phyloP scores from a whole-genome alignment of 2,113 vertebrate genomes.

The Alexandromys fortis region DNA sequence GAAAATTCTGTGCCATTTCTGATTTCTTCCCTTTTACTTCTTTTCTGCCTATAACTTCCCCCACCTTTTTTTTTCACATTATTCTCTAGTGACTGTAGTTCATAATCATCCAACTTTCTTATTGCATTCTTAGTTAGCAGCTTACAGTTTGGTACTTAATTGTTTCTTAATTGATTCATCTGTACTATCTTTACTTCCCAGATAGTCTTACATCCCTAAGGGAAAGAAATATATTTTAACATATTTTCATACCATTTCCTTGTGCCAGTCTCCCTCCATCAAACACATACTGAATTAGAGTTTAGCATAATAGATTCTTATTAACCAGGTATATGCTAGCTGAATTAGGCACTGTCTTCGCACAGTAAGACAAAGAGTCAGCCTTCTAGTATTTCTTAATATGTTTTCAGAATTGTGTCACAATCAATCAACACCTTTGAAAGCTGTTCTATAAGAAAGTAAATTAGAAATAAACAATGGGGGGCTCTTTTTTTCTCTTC shows the following conservation, averaged over 20 bases:
- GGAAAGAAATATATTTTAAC: slow-evolving; percentile 61
- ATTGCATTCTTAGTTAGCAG: slow-evolving; percentile 63
- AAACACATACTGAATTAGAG: slow-evolving; percentile 5
- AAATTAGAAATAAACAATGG: slow-evolving; percentile 32
- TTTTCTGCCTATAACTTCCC: not conserved
- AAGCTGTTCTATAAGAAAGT: slow-evolving; percentile 39
- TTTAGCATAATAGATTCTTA: slow-evolving; percentile 28
- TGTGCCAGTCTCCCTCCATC: not conserved
- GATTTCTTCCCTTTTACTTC: not conserved
- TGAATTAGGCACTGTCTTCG: slow-evolving; percentile 21
- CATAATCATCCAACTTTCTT: slow-evolving; percentile 65
- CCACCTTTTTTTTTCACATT: not conserved
- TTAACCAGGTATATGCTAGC: slow-evolving; percentile 28
- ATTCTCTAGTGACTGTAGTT: slow-evolving; percentile 47
- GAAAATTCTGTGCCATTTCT: slow-evolving; percentile 14
- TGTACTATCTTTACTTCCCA: slow-evolving; percentile 69
- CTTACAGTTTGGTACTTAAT: slow-evolving; percentile 76
- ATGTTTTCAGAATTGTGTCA: slow-evolving; percentile 50
- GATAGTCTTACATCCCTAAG: slow-evolving; percentile 62
- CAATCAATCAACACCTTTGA: slow-evolving; percentile 49
- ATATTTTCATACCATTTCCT: slow-evolving; percentile 27
- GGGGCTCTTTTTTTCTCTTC: not conserved
- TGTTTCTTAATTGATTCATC: slow-evolving; percentile 79
- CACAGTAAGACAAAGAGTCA: slow-evolving; percentile 46
- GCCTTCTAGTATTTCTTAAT: slow-evolving; percentile 25